A percentile compares a stretch with the other conserved stretches of the same genome.
phyloP scores from a whole-genome alignment of 2,113 vertebrate genomes.

The Barbus barbus region DNA sequence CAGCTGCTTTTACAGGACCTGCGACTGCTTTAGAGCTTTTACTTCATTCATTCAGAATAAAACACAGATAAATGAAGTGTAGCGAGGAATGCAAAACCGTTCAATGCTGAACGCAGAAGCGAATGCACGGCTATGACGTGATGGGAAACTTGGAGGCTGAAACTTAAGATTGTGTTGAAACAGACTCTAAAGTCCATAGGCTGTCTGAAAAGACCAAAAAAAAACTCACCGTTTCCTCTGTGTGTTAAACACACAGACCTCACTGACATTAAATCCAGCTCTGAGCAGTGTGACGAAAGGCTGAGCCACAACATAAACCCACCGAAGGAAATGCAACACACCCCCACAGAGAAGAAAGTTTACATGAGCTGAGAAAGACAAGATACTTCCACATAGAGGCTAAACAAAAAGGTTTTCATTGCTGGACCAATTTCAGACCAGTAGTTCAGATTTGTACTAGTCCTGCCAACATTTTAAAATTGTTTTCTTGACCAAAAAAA shows the following conservation, averaged over 20 bases:
- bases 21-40: slow-evolving; percentile 6
- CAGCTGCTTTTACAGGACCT: slow-evolving; percentile 53
- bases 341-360: background rate
- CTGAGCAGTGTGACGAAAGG: background rate
- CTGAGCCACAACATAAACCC: slow-evolving; percentile 16
- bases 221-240: background rate
- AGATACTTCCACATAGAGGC: background rate
- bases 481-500: background rate
- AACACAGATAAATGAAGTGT: slow-evolving; percentile 33
- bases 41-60: slow-evolving; percentile 42
- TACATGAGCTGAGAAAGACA: background rate
- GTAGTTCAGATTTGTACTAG: background rate
- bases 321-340: background rate
- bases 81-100: background rate
- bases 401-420: background rate
- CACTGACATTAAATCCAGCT: slow-evolving; percentile 15
- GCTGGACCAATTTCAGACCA: background rate
- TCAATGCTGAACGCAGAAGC: background rate
- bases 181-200: background rate
- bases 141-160: slow-evolving; percentile 18
- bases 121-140: background rate
- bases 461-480: background rate
- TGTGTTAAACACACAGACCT: background rate
- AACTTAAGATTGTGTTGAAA: slow-evolving; percentile 1
- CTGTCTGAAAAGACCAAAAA: background rate